Evolutionary conservation across 2,888 invertebrate species (phyloP).

Genomic region (Macaria notata): DNA sequence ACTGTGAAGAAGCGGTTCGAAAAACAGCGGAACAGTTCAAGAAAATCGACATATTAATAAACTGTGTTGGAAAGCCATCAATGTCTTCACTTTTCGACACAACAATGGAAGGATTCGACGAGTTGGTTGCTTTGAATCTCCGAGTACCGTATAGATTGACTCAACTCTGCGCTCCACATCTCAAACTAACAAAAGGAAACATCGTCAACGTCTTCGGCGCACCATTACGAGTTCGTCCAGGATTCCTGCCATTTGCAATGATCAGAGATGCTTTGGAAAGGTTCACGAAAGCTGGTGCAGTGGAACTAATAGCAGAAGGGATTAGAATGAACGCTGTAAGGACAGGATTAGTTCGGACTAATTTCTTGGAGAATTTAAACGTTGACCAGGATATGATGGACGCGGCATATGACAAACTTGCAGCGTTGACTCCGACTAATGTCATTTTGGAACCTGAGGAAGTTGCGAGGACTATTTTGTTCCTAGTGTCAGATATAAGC

Average conservation of each 20-base stretch:
- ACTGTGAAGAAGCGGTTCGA: conserved; percentile 53
- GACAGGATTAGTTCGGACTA: conserved; percentile 58
- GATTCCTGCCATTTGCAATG: conserved; percentile 54
- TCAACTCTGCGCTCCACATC: conserved; percentile 51
- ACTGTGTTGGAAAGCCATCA: conserved; percentile 55
- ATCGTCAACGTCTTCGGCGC: conserved; percentile 57
- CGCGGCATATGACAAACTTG: conserved; percentile 45
- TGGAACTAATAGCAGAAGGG: conserved; percentile 56
- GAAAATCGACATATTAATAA: conserved; percentile 54
- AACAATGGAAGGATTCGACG: conserved; percentile 55
- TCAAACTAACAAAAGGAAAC: conserved; percentile 56
- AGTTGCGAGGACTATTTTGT: conserved; percentile 57
- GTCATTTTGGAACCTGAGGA: conserved; percentile 59
- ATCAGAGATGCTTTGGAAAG: conserved; percentile 53
- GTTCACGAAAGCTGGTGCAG: conserved; percentile 55
- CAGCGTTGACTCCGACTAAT: conserved; percentile 46
- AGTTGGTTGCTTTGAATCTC: conserved; percentile 53
- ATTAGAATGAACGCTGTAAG: conserved; percentile 63
- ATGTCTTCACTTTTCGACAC: conserved; percentile 56
- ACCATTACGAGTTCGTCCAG: conserved; percentile 50
- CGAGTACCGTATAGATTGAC: conserved; percentile 59
- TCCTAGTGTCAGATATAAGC: conserved; percentile 52
- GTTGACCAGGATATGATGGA: conserved; percentile 50
- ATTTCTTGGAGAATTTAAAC: conserved; percentile 55
- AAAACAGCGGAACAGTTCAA: conserved; percentile 51